Evolutionary conservation across 2,888 invertebrate genomes (phyloP).

Genomic region (Phorcus lineatus): DNA sequence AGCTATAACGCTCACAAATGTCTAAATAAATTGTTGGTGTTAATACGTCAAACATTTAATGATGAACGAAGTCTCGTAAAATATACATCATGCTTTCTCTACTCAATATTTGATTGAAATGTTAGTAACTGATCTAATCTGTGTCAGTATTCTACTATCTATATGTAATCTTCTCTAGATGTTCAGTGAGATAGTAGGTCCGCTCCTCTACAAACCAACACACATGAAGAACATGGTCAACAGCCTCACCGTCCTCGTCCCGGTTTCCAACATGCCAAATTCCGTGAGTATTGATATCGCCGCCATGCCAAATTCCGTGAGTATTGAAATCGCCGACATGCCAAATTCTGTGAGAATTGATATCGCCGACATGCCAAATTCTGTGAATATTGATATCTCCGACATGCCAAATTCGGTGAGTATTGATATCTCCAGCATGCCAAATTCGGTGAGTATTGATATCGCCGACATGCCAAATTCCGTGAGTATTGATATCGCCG

Average conservation of each 20-base stretch:
- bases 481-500: slow-evolving; percentile 66
- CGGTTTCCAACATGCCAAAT: slow-evolving; percentile 72
- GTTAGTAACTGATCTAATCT: no score
- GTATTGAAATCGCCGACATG: slow-evolving; percentile 67
- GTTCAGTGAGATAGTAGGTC: slow-evolving; percentile 72
- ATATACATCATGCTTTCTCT: no score
- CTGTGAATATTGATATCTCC: slow-evolving; percentile 62
- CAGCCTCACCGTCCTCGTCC: slow-evolving; percentile 68
- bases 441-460: slow-evolving; percentile 60
- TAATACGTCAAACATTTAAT: no score
- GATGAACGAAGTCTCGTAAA: no score
- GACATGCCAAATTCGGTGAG: slow-evolving; percentile 73
- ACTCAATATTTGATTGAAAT: no score
- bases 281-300: slow-evolving; percentile 56
- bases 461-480: slow-evolving; percentile 70
- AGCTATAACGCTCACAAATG: no score
- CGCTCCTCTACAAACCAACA: slow-evolving; percentile 67
- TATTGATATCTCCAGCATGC: slow-evolving; percentile 47
- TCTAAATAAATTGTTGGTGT: no score
- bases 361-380: slow-evolving; percentile 68
- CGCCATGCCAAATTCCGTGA: slow-evolving; percentile 64
- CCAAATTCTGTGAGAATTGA: slow-evolving; percentile 71
- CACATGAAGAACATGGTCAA: slow-evolving; percentile 74
- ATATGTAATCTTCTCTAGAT: slow-evolving; percentile 66
- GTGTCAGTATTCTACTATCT: no score